Evolutionary conservation across 2,797 vertebrate genomes (phyloP), one percentile per base, ranked within the genome.

Genomic region (Chelonia mydas): DNA sequence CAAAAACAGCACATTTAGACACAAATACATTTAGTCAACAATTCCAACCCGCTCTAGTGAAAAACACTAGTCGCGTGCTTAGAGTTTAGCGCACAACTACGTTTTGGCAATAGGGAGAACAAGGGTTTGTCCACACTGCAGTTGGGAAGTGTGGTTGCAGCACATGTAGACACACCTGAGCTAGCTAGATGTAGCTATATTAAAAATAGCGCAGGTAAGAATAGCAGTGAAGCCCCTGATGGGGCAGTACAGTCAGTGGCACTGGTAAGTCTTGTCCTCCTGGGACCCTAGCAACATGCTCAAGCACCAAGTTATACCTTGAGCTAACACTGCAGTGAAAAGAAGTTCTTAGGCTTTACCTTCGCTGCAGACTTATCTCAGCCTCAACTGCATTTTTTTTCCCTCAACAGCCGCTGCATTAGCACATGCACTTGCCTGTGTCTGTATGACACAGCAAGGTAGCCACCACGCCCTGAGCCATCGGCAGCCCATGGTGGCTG

Each of bases 401-500:
- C 41, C 3, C 41, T 88, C 91, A 88, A 77, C 92, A 91, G 90
- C 82, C 3, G 33, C 31, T 61, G 27, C n/a, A 83, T 15, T 83
- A 90, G 10, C 23, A 11, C 0, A 0, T 87, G 54, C 33, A 65
- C 5, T n/a, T 54, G 77, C 27, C 2, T 93, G 37, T 77, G 45
- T 87, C 3, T 11, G 12, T 23, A n/a, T 45, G 96, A 96, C 92
- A 91, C 91, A 94, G 50, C 13, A 16, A 88, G 7, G 55, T 49
- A 92, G 79, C 94, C 37, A 95, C 92, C 94, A 33, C 41, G 86
- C 1, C 84, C 57, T 45, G 33, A 0, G 88, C 68, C 87, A 79
- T 13, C 50, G 49, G 9, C 78, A 96, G 86, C 84, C 76, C 55
- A 87, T 54, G 81, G n/a, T n/a, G 92, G 93, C 59, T 95, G 84